Evolutionary conservation across 2,888 invertebrate species (phyloP), one percentile per base, ranked within the genome.

Genomic region (Adelognathus sp.): DNA sequence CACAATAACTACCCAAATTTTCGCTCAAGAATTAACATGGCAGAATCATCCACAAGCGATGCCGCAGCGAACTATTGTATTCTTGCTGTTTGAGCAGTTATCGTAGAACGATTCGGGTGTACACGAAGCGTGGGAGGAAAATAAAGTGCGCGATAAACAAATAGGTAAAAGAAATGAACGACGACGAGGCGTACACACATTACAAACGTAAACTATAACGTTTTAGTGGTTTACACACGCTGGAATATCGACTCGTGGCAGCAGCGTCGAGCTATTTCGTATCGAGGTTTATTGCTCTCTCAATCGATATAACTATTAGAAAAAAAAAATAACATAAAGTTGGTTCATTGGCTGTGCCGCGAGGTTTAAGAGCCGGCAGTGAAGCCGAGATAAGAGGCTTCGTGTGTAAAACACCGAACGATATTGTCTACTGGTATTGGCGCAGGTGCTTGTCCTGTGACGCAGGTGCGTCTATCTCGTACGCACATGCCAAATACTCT

Each of bases 391-490:
- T 79, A 79, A 80, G 78, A 80, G 69, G n/a, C n/a, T n/a, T n/a
- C 46, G 33, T 31, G 50, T 76, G 70, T 41, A 52, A 16, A n/a
- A n/a, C 67, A 29, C 27, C 41, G 33, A 60, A n/a, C 64, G 73
- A 75, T 81, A 76, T 74, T 81, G 81, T 80, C 79, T 75, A 67
- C 67, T 66, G 72, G 72, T 81, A 81, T 79, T 75, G 72, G 79
- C 72, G 66, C 80, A 77, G 75, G 81, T 81, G 81, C 70, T 75
- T 73, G 63, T 77, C 14, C 60, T 31, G 56, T 54, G 64, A 66
- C 72, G 70, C 75, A 82, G 79, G 81, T 79, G 78, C 76, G 61
- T 61, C 24, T 69, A 44, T 21, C 29, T 27, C 41, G 27, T 36
- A 73, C 39, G 41, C 18, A 56, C 29, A 46, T 44, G 60, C 70